Conservation (phyloP, 2,797 vertebrate genomes). For the Cyprinella venusta region DNA sequence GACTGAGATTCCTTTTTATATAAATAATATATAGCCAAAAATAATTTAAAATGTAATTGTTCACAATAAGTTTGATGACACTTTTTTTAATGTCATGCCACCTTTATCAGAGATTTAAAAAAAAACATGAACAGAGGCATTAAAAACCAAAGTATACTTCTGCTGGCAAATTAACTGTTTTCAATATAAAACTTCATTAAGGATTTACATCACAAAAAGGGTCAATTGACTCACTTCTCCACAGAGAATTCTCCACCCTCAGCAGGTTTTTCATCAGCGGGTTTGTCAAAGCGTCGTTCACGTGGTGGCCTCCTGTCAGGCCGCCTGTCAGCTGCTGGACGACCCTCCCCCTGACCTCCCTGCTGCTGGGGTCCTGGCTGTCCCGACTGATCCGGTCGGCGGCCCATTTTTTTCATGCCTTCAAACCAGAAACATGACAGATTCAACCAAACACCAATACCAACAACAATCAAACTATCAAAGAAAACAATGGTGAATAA, state of each 20-base stretch:
- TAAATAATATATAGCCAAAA: background rate
- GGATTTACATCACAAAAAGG: background rate
- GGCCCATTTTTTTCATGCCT: conserved; percentile 89
- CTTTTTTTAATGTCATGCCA: accelerated
- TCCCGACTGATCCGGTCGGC: conserved; percentile 83
- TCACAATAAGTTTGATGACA: background rate
- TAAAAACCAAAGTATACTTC: background rate
- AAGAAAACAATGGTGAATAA: background rate
- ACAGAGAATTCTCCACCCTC: conserved; percentile 96
- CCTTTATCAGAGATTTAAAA: background rate
- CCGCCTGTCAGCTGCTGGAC: conserved; percentile 90
- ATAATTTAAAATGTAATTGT: background rate
- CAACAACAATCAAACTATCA: background rate
- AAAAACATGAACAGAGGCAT: background rate
- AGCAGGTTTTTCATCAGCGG: conserved; percentile 90
- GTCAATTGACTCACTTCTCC: conserved; percentile 85
- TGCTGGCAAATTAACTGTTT: background rate
- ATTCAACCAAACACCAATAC: background rate
- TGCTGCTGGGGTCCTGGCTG: conserved; percentile 52
- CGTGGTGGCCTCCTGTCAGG: conserved; percentile 92
- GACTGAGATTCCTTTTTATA: no score
- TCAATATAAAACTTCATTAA: background rate
- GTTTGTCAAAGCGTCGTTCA: conserved; percentile 87
- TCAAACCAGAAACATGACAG: conserved; percentile 21
- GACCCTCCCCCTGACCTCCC: conserved; percentile 87